Conservation (phyloP, 1,140 invertebrate species). For the Cheumatopsyche charites region DNA sequence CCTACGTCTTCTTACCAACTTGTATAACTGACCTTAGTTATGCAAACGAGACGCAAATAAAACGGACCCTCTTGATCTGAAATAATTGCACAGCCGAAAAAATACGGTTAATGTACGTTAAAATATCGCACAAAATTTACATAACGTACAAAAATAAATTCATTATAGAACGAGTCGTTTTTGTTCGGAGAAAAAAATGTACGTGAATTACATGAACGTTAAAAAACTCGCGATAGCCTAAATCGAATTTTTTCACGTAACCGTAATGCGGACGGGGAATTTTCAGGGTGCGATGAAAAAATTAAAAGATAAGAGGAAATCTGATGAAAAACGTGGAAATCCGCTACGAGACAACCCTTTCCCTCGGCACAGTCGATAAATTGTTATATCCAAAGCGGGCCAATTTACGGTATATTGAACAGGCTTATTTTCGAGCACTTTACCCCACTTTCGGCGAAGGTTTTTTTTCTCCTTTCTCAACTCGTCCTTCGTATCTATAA, state of each 20-base stretch:
- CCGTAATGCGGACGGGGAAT: not conserved
- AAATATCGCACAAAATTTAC: no score
- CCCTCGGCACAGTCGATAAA: constrained; percentile 5
- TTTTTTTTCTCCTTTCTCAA: not conserved
- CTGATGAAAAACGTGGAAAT: constrained; percentile 17
- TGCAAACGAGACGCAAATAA: no score
- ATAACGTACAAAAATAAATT: no score
- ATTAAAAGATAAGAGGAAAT: constrained; percentile 13
- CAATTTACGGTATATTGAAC: constrained; percentile 21
- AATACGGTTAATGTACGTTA: no score
- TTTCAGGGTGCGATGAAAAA: not conserved
- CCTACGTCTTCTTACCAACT: no score
- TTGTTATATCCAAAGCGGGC: constrained; percentile 11
- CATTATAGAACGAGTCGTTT: no score
- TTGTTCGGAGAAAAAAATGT: no score
- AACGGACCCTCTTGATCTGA: no score
- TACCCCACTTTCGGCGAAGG: constrained; percentile 8
- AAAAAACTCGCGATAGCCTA: not conserved
- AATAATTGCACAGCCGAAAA: no score
- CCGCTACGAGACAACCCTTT: constrained; percentile 13
- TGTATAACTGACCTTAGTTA: no score
- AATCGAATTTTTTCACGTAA: not conserved
- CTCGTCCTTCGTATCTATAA: not conserved
- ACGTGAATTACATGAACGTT: no score
- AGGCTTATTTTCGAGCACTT: constrained; percentile 16